phyloP scores from a whole-genome alignment of 2,113 vertebrate genomes.

The Anarhynchus alexandrinus region DNA sequence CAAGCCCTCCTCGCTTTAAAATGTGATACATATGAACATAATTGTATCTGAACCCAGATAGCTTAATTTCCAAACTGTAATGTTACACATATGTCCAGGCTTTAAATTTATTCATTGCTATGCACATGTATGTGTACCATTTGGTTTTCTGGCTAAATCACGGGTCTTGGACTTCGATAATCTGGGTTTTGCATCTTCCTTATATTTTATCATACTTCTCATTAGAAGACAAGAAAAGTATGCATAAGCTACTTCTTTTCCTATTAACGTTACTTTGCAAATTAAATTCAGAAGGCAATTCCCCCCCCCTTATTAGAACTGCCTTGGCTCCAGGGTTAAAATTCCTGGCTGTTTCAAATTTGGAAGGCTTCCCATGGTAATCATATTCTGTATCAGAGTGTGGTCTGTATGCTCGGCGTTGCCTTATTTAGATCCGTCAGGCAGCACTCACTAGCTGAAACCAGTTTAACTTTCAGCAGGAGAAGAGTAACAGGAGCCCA shows the following conservation, averaged over 20 bases:
- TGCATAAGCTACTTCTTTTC: neutral
- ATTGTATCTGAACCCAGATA: neutral
- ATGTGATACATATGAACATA: neutral
- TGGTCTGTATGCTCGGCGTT: neutral
- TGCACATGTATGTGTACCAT: neutral
- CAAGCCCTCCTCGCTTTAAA: neutral
- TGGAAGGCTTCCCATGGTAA: constrained; percentile 51
- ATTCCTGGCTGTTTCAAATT: constrained; percentile 50
- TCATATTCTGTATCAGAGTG: constrained; percentile 27
- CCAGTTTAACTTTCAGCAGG: constrained; percentile 28
- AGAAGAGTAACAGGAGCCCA: constrained; percentile 24
- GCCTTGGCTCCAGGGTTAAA: constrained; percentile 54
- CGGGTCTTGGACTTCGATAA: neutral
- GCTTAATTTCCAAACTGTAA: neutral
- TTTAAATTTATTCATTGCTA: neutral
- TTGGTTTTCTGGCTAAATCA: neutral
- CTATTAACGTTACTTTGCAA: neutral
- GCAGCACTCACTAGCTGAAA: constrained; percentile 39
- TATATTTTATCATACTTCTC: neutral
- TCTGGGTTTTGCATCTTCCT: neutral
- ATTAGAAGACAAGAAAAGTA: neutral
- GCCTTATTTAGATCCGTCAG: constrained; percentile 35
- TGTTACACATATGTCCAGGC: neutral
- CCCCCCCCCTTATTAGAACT: neutral
- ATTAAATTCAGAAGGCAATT: constrained; percentile 32